Evolutionary conservation across 2,888 invertebrate genomes (phyloP).

Genomic region (Nipponacmea schrenckii): DNA sequence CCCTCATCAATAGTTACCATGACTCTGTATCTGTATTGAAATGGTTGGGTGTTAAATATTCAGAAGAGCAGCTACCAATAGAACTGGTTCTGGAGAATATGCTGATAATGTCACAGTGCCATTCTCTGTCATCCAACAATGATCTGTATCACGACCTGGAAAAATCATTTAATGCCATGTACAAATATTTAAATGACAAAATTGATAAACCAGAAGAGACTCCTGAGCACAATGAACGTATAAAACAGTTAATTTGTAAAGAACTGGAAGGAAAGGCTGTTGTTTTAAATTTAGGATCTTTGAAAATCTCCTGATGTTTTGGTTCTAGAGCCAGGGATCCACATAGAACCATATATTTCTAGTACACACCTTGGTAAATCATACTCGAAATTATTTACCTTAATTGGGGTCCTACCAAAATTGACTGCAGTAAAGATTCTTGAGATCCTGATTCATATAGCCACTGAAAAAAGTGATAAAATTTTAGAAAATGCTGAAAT

Average conservation of each 20-base stretch:
- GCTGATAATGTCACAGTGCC: background rate
- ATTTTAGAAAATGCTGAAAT: background rate
- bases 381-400: background rate
- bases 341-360: too few species aligned
- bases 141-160: background rate
- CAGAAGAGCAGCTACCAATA: background rate
- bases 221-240: too few species aligned
- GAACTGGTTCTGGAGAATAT: background rate
- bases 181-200: background rate
- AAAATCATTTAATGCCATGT: background rate
- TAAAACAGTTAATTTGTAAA: background rate
- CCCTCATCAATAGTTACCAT: background rate
- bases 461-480: background rate
- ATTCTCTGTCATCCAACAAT: background rate
- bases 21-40: background rate
- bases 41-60: background rate
- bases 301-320: background rate
- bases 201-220: background rate
- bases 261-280: background rate
- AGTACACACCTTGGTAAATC: too few species aligned
- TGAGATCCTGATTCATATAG: background rate
- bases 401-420: background rate
- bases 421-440: background rate
- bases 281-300: background rate
- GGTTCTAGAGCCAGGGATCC: background rate